Evolutionary conservation across 2,113 vertebrate genomes (phyloP).

Genomic region (Crotalus horridus): DNA sequence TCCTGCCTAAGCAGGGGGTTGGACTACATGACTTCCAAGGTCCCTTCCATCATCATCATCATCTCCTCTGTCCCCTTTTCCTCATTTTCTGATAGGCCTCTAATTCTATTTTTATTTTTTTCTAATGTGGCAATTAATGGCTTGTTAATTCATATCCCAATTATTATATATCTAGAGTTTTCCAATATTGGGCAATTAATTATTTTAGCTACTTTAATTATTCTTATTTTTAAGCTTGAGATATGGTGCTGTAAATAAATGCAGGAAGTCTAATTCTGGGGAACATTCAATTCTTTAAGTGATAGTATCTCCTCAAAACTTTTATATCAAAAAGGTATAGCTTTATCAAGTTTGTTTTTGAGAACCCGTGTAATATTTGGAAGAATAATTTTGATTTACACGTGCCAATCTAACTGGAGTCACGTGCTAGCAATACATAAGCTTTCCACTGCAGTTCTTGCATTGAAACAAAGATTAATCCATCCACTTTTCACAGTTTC

Average conservation of each 20-base stretch:
- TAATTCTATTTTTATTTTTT: neutral
- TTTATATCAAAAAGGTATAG: neutral
- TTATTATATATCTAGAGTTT: neutral
- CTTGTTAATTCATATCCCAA: neutral
- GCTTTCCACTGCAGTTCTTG: neutral
- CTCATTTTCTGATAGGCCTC: neutral
- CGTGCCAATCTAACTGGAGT: neutral
- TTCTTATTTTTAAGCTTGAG: neutral
- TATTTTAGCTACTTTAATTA: neutral
- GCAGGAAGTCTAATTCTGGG: neutral
- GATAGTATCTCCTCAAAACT: neutral
- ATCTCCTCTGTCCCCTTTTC: neutral
- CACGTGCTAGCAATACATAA: neutral
- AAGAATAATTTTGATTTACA: neutral
- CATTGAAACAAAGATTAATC: neutral
- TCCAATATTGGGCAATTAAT: neutral
- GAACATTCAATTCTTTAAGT: neutral
- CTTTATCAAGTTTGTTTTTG: neutral
- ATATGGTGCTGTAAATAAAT: neutral
- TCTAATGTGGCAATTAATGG: neutral
- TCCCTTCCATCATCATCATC: no score
- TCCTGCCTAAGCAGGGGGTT: no score
- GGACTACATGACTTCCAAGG: no score
- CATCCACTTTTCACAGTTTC: neutral
- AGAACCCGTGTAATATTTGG: neutral